Evolutionary conservation across 2,113 vertebrate genomes (phyloP).

Genomic region (Lasiurus borealis): DNA sequence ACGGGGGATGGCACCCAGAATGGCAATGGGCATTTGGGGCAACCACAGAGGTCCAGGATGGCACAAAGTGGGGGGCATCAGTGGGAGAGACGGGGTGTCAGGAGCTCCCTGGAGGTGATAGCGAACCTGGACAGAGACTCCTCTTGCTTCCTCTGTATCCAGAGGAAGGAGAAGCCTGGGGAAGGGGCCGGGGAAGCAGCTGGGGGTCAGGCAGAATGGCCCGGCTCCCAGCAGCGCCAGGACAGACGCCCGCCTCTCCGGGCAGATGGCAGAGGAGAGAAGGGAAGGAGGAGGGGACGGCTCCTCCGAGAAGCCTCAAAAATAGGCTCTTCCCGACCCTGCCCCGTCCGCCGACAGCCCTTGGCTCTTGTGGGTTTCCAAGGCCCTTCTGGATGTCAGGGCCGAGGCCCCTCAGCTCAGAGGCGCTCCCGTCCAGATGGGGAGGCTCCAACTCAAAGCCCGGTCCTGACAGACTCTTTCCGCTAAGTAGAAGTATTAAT

Average conservation of each 20-base stretch:
- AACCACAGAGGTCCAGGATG: background rate
- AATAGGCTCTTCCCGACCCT: conserved; percentile 23
- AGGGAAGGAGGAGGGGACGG: background rate
- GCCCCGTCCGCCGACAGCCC: background rate
- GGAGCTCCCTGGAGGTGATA: background rate
- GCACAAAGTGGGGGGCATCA: background rate
- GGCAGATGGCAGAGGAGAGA: conserved; percentile 12
- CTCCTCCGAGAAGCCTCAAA: background rate
- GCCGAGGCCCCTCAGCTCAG: conserved; percentile 68
- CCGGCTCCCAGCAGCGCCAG: background rate
- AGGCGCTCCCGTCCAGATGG: conserved; percentile 79
- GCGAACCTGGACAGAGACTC: background rate
- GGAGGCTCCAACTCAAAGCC: conserved; percentile 81
- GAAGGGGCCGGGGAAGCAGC: background rate
- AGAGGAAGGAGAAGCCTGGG: conserved; percentile 37
- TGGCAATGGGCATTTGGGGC: background rate
- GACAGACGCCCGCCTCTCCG: background rate
- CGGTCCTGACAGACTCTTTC: conserved; percentile 79
- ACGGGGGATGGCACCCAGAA: background rate
- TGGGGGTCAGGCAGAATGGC: background rate
- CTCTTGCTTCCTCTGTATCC: background rate
- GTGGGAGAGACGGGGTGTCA: background rate
- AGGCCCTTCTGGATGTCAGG: conserved; percentile 56
- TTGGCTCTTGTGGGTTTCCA: conserved; percentile 64
- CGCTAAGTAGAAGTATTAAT: conserved; percentile 82